phyloP scores from a whole-genome alignment of 2,797 vertebrate species.

The Pterois miles region DNA sequence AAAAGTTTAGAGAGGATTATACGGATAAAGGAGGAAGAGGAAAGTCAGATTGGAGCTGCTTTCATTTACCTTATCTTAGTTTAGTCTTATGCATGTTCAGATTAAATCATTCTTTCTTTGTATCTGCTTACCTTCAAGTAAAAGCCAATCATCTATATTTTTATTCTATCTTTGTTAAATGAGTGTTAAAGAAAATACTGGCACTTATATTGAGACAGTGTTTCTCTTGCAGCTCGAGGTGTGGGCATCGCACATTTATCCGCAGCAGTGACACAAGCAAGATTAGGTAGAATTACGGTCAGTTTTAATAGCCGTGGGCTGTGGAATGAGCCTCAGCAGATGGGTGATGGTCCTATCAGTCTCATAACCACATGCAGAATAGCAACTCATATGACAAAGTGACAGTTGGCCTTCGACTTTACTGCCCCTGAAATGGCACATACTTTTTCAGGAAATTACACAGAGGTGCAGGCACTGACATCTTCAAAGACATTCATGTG shows the following conservation, averaged over 20 bases:
- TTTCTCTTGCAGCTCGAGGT: conserved; percentile 54
- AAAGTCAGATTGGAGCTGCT: not conserved
- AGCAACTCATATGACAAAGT: not conserved
- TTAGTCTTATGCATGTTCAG: not conserved
- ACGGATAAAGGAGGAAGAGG: not conserved
- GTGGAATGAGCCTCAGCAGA: conserved; percentile 43
- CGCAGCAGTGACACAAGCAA: conserved; percentile 61
- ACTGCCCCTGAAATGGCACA: not conserved
- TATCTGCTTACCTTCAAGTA: not conserved
- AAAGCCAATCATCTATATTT: not conserved
- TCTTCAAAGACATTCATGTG: not conserved
- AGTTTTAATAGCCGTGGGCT: conserved; percentile 58
- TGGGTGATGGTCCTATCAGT: conserved; percentile 44
- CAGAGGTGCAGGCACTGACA: not conserved
- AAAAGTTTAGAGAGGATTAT: not conserved
- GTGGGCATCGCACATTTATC: conserved; percentile 61
- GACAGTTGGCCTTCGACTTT: not conserved
- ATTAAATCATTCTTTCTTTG: not conserved
- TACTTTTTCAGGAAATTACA: not conserved
- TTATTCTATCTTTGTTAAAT: conserved; percentile 41
- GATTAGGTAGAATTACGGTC: conserved; percentile 77
- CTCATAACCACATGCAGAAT: conserved; percentile 20
- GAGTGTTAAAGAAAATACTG: conserved; percentile 32
- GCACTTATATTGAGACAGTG: conserved; percentile 48
- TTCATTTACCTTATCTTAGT: not conserved